Conservation (phyloP, 2,888 invertebrate species). For the Drosophila fungiperda region DNA sequence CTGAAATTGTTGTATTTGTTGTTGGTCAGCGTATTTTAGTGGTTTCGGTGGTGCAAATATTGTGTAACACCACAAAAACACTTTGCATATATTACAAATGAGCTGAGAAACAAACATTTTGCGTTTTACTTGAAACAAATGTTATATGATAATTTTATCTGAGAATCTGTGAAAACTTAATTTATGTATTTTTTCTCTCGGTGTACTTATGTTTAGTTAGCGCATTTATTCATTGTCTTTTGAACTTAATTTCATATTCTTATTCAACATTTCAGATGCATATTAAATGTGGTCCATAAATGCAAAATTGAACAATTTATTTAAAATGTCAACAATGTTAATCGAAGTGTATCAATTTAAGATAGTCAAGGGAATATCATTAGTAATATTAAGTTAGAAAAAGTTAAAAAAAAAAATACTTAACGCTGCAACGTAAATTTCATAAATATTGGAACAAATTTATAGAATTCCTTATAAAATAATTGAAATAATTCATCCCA, state of each 20-base stretch:
- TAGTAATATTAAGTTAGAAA: neutral
- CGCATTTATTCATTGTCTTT: neutral
- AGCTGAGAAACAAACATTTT: slow-evolving; percentile 11
- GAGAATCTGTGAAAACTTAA: neutral
- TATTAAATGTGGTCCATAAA: slow-evolving; percentile 2
- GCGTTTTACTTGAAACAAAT: neutral
- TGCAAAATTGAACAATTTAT: slow-evolving; percentile 15
- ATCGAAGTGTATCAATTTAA: neutral
- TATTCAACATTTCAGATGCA: slow-evolving; percentile 5
- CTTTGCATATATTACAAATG: slow-evolving; percentile 47
- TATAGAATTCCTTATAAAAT: neutral
- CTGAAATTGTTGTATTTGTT: slow-evolving; percentile 8
- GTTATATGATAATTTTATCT: neutral
- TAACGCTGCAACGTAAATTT: too few species aligned
- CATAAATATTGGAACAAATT: neutral
- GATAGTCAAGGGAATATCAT: neutral
- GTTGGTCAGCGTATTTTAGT: slow-evolving; percentile 29
- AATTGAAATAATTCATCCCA: neutral
- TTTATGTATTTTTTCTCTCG: neutral
- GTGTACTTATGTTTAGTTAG: neutral
- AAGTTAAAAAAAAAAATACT: too few species aligned
- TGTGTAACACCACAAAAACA: slow-evolving; percentile 31
- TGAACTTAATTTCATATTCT: too few species aligned
- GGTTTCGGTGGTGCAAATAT: slow-evolving; percentile 23
- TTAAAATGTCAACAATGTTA: slow-evolving; percentile 4